phyloP scores from a whole-genome alignment of 2,888 invertebrate genomes.

The Microctonus hyperodae region DNA sequence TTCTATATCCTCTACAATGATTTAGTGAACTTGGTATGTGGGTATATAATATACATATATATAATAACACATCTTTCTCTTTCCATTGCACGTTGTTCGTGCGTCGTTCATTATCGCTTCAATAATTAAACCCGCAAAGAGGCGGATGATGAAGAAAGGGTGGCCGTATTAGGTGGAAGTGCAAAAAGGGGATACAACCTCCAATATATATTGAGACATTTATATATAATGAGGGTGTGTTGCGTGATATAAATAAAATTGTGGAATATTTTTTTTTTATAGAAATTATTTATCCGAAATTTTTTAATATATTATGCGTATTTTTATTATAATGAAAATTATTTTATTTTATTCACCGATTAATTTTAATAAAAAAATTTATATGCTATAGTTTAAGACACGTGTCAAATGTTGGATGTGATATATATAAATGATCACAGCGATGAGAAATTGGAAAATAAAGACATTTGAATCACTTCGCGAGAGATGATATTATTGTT shows the following conservation, averaged over 20 bases:
- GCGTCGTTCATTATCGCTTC: constrained; percentile 5
- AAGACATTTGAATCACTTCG: constrained; percentile 12
- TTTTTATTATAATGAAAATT: background rate
- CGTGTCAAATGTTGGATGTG: no score
- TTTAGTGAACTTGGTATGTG: constrained; percentile 22
- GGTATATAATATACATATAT: background rate
- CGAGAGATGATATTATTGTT: constrained; percentile 18
- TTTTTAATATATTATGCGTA: no score
- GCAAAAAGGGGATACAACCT: background rate
- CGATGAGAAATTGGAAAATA: background rate
- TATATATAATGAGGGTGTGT: background rate
- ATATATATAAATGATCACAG: background rate
- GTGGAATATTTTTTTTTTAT: background rate
- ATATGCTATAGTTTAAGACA: no score
- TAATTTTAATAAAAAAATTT: no score
- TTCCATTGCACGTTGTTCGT: background rate
- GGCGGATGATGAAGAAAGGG: constrained; percentile 1
- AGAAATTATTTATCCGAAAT: no score
- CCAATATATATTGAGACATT: background rate
- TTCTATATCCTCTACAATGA: constrained; percentile 28
- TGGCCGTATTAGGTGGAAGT: background rate
- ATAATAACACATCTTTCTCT: background rate
- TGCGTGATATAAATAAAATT: constrained; percentile 10
- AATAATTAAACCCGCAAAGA: constrained; percentile 1
- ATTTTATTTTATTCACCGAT: background rate